Conservation (phyloP, 1,140 invertebrate species). For the Drosophila nigromelanica region DNA sequence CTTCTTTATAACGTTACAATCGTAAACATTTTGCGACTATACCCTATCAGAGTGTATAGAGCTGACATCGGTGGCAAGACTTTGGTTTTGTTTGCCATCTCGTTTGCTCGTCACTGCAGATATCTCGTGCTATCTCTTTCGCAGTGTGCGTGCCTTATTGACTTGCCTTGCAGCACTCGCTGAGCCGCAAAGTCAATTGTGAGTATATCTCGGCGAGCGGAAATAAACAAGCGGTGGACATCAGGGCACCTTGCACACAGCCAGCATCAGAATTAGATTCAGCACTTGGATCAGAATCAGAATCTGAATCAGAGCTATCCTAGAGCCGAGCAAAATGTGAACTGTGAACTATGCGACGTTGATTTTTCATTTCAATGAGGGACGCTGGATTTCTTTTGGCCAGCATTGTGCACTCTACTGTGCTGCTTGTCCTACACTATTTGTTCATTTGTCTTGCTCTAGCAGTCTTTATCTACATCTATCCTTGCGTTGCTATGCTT, state of each 20-base stretch:
- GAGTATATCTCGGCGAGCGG: conserved; percentile 48
- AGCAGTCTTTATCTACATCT: conserved; percentile 41
- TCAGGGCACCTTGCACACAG: conserved; percentile 15
- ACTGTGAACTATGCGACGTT: conserved; percentile 57
- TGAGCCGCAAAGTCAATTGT: conserved; percentile 76
- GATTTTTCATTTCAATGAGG: conserved; percentile 72
- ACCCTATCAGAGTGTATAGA: not conserved
- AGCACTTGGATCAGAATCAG: conserved; percentile 1
- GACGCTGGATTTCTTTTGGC: conserved; percentile 43
- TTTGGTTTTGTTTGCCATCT: conserved; percentile 28
- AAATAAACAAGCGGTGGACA: conserved; percentile 54
- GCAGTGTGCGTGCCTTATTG: conserved; percentile 71
- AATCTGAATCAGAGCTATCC: not conserved
- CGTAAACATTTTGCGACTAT: conserved; percentile 7
- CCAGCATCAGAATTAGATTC: conserved; percentile 18
- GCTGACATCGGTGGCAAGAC: conserved; percentile 29
- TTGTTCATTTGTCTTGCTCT: conserved; percentile 61
- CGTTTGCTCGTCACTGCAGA: conserved; percentile 12
- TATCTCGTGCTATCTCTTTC: conserved; percentile 8
- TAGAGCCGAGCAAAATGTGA: conserved; percentile 21
- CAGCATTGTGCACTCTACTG: conserved; percentile 28
- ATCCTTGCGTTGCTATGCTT: conserved; percentile 5
- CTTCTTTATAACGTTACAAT: not conserved
- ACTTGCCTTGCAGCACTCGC: conserved; percentile 63
- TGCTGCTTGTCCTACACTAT: conserved; percentile 16